These are phyloP conservation scores for Colinus virginianus DNA, from an alignment of 2,113 vertebrate species.

Conservation along the genomic window DNA sequence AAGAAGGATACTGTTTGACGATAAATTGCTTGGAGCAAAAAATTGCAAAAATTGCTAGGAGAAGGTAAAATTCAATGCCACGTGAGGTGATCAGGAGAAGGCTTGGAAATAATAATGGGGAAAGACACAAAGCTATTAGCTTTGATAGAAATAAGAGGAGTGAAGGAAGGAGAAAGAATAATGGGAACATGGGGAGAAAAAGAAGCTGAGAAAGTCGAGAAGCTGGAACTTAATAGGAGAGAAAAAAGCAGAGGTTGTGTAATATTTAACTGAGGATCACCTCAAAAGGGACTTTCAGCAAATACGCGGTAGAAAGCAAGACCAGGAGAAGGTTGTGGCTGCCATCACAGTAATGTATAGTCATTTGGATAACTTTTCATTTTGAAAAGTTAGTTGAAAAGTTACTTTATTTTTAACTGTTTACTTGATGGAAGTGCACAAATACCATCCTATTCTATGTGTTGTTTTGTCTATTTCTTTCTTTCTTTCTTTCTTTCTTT, in stretches of 20 bases:
- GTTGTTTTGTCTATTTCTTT: not conserved
- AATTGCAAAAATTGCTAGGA: not conserved
- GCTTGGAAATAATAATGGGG: not conserved
- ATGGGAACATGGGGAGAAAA: not conserved
- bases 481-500: rapidly evolving
- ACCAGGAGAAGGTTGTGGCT: not conserved
- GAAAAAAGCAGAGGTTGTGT: not conserved
- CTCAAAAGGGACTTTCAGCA: not conserved
- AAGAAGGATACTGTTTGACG: not conserved
- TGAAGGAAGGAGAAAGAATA: not conserved
- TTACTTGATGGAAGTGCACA: not conserved
- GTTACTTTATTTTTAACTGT: not conserved
- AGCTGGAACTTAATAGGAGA: not conserved
- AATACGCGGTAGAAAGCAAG: not conserved
- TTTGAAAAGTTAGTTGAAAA: not conserved
- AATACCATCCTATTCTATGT: not conserved
- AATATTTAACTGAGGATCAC: not conserved
- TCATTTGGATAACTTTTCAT: not conserved
- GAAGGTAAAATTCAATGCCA: not conserved
- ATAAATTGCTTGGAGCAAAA: too few species aligned
- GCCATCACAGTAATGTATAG: rapidly evolving
- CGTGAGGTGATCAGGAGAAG: not conserved
- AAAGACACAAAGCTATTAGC: not conserved
- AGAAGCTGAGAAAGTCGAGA: not conserved
- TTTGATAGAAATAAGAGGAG: not conserved